Percentiles rank a stretch among this genome's conserved stretches.
Evolutionary conservation across 2,113 vertebrate species (phyloP).

Genomic region (Gadus macrocephalus): DNA sequence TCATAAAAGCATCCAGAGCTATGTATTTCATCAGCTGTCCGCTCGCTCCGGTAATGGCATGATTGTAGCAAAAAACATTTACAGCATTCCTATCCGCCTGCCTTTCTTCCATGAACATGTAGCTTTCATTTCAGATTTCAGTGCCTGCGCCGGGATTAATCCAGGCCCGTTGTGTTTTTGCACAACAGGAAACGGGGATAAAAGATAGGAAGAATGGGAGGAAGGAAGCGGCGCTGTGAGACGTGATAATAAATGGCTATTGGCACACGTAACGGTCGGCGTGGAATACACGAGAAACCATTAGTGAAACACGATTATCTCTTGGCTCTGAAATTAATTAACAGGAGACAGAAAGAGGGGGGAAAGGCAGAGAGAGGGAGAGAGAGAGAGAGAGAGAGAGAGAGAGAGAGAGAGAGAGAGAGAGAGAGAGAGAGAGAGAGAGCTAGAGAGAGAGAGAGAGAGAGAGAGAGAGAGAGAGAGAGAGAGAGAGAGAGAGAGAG

Average conservation of each 20-base stretch:
- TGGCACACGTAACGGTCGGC: constrained; percentile 40
- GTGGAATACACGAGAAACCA: constrained; percentile 66
- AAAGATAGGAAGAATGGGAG: neutral
- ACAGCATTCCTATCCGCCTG: neutral
- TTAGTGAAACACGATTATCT: constrained; percentile 76
- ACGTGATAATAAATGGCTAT: neutral
- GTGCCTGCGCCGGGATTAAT: neutral
- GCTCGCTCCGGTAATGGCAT: neutral
- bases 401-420: constrained; percentile 29
- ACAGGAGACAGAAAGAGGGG: constrained; percentile 43
- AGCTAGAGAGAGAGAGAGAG: constrained; percentile 22
- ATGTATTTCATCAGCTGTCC: neutral
- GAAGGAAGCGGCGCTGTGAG: neutral
- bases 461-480: neutral
- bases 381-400: constrained; percentile 25
- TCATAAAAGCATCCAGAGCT: neutral
- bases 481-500: constrained; percentile 28
- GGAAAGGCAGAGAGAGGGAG: constrained; percentile 39
- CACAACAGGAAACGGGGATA: neutral
- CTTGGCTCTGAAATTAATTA: constrained; percentile 71
- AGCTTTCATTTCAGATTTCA: too few relatives aligned
- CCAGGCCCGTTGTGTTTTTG: neutral
- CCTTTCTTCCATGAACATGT: neutral
- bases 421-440: constrained; percentile 21
- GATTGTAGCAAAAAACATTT: neutral